Evolutionary conservation across 2,113 vertebrate genomes (phyloP).

Genomic region (Pangasianodon hypophthalmus): DNA sequence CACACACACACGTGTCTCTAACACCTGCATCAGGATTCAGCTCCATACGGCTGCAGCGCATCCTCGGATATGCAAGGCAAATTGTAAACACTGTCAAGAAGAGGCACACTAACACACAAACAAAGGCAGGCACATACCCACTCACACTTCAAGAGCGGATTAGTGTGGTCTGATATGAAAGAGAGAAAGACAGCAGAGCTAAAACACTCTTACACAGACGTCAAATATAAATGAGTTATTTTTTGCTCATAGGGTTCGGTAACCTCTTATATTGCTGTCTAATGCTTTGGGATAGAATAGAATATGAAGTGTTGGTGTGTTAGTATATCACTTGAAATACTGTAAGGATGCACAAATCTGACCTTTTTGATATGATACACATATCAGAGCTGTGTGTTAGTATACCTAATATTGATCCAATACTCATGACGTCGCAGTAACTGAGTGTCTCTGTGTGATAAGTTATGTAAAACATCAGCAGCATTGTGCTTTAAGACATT

Average conservation of each 20-base stretch:
- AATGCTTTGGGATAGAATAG: background rate
- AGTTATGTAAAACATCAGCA: background rate
- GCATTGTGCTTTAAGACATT: background rate
- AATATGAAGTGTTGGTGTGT: background rate
- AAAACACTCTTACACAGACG: conserved; percentile 10
- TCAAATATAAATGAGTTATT: conserved; percentile 4
- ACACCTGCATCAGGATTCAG: conserved; percentile 21
- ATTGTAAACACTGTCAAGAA: conserved; percentile 44
- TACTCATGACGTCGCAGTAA: background rate
- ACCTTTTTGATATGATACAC: background rate
- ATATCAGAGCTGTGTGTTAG: background rate
- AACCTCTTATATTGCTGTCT: background rate
- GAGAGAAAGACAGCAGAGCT: conserved; percentile 14
- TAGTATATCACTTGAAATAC: background rate
- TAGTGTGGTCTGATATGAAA: conserved; percentile 21
- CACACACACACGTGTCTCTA: conserved; percentile 15
- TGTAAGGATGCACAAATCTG: background rate
- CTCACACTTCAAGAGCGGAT: conserved; percentile 34
- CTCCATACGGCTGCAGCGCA: conserved; percentile 9
- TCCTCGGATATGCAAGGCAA: conserved; percentile 17
- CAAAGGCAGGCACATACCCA: conserved; percentile 22
- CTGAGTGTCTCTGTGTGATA: background rate
- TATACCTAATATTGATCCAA: background rate
- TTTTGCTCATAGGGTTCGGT: background rate
- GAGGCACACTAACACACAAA: conserved; percentile 41